Evolutionary conservation across 2,888 invertebrate species (phyloP), one percentile per base, ranked within the genome.

Genomic region (Byasa hedistus): DNA sequence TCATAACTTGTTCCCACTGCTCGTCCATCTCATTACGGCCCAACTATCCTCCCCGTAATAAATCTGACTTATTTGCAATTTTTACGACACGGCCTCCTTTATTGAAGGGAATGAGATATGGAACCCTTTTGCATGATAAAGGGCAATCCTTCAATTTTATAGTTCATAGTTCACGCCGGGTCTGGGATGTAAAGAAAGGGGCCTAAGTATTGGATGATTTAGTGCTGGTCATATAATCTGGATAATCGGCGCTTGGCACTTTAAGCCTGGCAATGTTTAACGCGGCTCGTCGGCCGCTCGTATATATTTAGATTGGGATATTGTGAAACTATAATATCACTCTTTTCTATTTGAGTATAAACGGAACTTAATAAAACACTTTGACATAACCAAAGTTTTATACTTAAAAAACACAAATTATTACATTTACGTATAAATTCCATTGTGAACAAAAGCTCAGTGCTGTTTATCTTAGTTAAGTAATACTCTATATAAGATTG

Each of bases 81-180:
- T 89, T 90, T 89, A 90, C 84, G 87, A 86, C 79, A 76, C 68
- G 67, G 72, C 71, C 74, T 75, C 81, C 78, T 81, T 86, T 87
- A 86, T 87, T 82, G 79, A 76, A 80, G 71, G 80, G 82, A 83
- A 85, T 81, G 81, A 84, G 84, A 87, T 85, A 84, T 83, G 78
- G 76, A 76, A 77, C 79, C 83, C 84, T 83, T 89, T 86, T 86
- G 81, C 87, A 76, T 79, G 79, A 83, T 83, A 81, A 79, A 81
- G 74, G 76, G 84, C 82, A 79, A 87, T 89, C 80, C 87, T 86
- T 90, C 87, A 90, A 89, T 84, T 89, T 91, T 90, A 89, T 87
- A 87, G 90, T 85, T 87, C 88, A 86, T 90, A 89, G 89, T 89
- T 89, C 89, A 85, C 78, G 79, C 74, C 71, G 76, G 76, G 76